Evolutionary conservation across 2,797 vertebrate species (phyloP).

Genomic region (Malacoraja senta): DNA sequence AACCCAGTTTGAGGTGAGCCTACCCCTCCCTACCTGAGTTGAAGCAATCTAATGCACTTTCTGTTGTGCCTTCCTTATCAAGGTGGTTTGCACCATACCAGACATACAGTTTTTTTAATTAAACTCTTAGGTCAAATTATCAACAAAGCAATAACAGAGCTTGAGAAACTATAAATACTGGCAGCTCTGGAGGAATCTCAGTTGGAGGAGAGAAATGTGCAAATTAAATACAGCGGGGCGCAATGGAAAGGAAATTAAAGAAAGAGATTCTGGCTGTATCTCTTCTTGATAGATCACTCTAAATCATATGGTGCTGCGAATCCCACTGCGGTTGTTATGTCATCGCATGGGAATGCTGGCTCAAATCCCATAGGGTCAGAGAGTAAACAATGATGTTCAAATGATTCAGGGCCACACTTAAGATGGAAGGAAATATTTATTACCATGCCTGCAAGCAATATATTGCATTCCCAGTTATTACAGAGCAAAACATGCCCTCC

Average conservation of each 20-base stretch:
- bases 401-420: background rate
- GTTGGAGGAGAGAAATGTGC: slow-evolving; percentile 3
- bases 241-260: slow-evolving; percentile 30
- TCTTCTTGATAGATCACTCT: background rate
- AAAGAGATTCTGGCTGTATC: background rate
- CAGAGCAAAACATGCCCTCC: background rate
- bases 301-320: background rate
- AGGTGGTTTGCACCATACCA: background rate
- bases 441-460: too few species aligned
- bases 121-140: background rate
- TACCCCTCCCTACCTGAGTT: background rate
- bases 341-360: background rate
- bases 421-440: background rate
- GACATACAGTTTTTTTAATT: too few species aligned
- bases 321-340: slow-evolving; percentile 8
- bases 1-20: background rate
- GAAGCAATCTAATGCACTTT: background rate
- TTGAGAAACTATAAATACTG: background rate
- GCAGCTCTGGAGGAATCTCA: background rate
- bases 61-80: background rate
- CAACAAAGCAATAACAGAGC: background rate
- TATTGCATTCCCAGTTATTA: background rate
- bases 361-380: background rate
- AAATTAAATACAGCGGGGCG: slow-evolving; percentile 16
- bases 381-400: background rate